These are phyloP conservation scores for Lycodopsis pacificus DNA, from an alignment of 2,797 vertebrate genomes.

Conservation along the genomic window DNA sequence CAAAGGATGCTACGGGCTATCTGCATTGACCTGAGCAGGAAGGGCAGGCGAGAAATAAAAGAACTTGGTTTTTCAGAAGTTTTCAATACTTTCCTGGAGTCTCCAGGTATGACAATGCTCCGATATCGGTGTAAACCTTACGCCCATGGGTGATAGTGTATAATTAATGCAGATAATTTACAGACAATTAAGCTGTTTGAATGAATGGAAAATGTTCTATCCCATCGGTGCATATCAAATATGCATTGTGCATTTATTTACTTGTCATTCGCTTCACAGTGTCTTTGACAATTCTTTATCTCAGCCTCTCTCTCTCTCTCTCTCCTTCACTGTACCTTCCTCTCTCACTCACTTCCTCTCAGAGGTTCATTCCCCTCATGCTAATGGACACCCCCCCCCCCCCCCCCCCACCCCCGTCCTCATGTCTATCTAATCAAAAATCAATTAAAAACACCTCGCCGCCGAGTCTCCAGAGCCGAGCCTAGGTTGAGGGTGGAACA, in stretches of 20 bases:
- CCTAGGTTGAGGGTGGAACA: slow-evolving; percentile 84
- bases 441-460: slow-evolving; percentile 92
- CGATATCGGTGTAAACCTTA: slow-evolving; percentile 47
- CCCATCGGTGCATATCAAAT: slow-evolving; percentile 72
- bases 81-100: not conserved
- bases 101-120: slow-evolving; percentile 45
- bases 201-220: slow-evolving; percentile 62
- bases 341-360: slow-evolving; percentile 71
- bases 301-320: slow-evolving; percentile 30
- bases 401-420: slow-evolving; percentile 26
- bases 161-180: slow-evolving; percentile 79
- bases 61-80: not conserved
- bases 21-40: slow-evolving; percentile 2
- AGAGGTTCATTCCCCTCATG: slow-evolving; percentile 82
- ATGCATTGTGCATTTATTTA: slow-evolving; percentile 70
- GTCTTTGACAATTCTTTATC: slow-evolving; percentile 57
- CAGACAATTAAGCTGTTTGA: slow-evolving; percentile 76
- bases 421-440: slow-evolving; percentile 90
- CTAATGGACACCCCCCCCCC: slow-evolving; percentile 83
- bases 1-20: slow-evolving; percentile 17
- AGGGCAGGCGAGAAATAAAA: slow-evolving; percentile 1
- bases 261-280: slow-evolving; percentile 66
- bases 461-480: slow-evolving; percentile 84
- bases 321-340: slow-evolving; percentile 56
- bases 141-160: slow-evolving; percentile 57